Conservation (phyloP, 2,888 invertebrate genomes). For the Melieria crassipennis region DNA sequence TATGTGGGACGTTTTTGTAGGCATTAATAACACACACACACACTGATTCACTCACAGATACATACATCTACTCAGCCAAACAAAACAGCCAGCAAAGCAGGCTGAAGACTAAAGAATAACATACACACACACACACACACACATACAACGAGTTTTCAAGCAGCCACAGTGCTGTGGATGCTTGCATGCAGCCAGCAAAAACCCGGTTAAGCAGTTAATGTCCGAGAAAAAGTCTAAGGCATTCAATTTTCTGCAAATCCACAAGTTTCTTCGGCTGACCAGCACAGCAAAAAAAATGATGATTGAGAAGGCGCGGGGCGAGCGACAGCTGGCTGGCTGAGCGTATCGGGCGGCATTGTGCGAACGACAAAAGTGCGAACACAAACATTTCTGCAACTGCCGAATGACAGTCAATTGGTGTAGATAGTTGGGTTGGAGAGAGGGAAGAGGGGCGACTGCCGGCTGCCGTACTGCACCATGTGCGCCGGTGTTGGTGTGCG, state of each 20-base stretch:
- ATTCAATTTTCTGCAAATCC: slow-evolving; percentile 36
- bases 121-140: background rate
- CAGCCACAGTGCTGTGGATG: background rate
- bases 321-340: too few species aligned
- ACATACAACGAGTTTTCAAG: background rate
- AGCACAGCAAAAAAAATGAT: background rate
- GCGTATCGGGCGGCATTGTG: too few species aligned
- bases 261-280: slow-evolving; percentile 32
- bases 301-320: too few species aligned
- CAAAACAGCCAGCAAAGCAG: background rate
- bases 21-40: background rate
- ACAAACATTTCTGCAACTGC: slow-evolving; percentile 13
- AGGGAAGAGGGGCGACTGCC: background rate
- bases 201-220: slow-evolving; percentile 16
- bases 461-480: too few species aligned
- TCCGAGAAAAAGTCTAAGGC: background rate
- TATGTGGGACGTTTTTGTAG: background rate
- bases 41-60: background rate
- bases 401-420: background rate
- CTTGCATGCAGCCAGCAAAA: background rate
- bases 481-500: too few species aligned
- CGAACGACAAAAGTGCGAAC: slow-evolving; percentile 12
- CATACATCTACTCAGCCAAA: background rate
- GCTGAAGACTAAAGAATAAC: background rate
- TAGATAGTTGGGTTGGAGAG: background rate